These are phyloP conservation scores for Pararge aegeria DNA, from an alignment of 1,140 invertebrate genomes.

Conservation along the genomic window DNA sequence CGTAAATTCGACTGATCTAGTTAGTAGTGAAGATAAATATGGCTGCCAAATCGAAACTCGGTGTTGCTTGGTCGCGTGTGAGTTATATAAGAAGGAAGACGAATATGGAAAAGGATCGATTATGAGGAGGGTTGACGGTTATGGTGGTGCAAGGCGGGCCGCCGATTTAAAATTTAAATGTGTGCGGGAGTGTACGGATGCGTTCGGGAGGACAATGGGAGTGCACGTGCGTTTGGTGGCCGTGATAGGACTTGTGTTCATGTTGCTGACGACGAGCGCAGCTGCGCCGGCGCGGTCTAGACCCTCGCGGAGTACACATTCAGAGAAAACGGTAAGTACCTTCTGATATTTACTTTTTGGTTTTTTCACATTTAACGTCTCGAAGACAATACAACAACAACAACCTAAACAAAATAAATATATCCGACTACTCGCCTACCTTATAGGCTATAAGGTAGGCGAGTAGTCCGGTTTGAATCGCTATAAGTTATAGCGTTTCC, in stretches of 20 bases:
- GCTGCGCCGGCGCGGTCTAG: slow-evolving; percentile 52
- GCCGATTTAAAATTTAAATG: slow-evolving; percentile 69
- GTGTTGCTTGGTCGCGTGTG: slow-evolving; percentile 35
- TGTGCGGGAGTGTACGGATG: slow-evolving; percentile 40
- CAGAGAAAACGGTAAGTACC: slow-evolving; percentile 61
- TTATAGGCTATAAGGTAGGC: no score
- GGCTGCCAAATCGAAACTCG: slow-evolving; percentile 51
- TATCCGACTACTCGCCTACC: no score
- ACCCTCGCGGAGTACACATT: slow-evolving; percentile 42
- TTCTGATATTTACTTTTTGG: not conserved
- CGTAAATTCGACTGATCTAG: slow-evolving; percentile 64
- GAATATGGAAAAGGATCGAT: slow-evolving; percentile 64
- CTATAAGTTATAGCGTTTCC: no score
- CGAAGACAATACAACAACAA: no score
- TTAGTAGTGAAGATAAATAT: slow-evolving; percentile 54
- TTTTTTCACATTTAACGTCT: no score
- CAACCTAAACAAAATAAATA: no score
- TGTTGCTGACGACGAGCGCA: slow-evolving; percentile 46
- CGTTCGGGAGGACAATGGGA: slow-evolving; percentile 60
- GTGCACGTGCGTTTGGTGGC: slow-evolving; percentile 46
- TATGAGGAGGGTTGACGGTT: slow-evolving; percentile 53
- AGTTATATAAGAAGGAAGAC: slow-evolving; percentile 52
- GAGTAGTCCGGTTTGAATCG: no score
- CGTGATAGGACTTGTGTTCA: slow-evolving; percentile 50
- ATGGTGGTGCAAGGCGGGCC: slow-evolving; percentile 54